These are phyloP conservation scores for Samia ricini DNA, from an alignment of 1,140 invertebrate genomes.

Conservation along the genomic window DNA sequence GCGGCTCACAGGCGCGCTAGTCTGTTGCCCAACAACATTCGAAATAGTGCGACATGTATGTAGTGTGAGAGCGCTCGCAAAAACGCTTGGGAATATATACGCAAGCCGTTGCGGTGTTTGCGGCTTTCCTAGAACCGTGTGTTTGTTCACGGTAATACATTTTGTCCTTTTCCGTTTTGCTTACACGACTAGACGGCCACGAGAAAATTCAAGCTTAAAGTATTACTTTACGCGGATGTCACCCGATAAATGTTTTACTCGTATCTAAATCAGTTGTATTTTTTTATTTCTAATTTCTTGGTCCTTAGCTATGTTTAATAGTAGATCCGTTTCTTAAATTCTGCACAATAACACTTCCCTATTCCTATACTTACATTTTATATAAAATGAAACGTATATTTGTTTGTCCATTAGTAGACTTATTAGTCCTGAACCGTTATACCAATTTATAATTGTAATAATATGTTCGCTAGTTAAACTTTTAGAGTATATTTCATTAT, in stretches of 20 bases:
- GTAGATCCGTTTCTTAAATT: no score
- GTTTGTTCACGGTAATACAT: conserved; percentile 3
- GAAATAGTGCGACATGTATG: neutral
- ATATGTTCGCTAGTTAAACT: no score
- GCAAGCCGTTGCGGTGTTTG: neutral
- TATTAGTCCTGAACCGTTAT: no score
- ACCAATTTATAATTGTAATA: no score
- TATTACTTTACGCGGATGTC: neutral
- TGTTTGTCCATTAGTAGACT: no score
- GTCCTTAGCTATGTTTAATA: no score
- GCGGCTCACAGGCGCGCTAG: conserved; percentile 19
- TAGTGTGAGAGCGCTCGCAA: conserved; percentile 32
- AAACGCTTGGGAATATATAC: conserved; percentile 39
- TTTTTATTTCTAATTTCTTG: no score
- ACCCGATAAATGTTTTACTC: neutral
- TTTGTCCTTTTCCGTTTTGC: neutral
- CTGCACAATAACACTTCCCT: no score
- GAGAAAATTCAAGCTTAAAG: neutral
- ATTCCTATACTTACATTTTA: no score
- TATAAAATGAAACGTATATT: no score
- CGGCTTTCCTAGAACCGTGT: neutral
- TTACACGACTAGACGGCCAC: neutral
- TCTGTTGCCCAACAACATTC: conserved; percentile 26
- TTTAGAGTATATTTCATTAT: no score
- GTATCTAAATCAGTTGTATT: no score